Percentiles rank a stretch among this genome's conserved stretches.
Evolutionary conservation across 2,888 invertebrate species (phyloP).

Genomic region (Lagria hirta): DNA sequence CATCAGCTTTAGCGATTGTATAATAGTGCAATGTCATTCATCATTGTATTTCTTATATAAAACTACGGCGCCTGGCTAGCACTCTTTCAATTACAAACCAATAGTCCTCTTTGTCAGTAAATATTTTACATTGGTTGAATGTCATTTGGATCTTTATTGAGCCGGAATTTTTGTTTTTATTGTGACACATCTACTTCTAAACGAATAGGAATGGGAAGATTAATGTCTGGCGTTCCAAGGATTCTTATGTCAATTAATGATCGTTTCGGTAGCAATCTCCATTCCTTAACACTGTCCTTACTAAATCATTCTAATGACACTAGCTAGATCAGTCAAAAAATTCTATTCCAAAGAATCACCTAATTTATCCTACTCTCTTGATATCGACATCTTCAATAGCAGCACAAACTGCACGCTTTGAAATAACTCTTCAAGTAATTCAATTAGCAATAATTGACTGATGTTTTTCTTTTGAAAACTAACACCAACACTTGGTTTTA

Average conservation of each 20-base stretch:
- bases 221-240: conserved; percentile 25
- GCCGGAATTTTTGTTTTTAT: conserved; percentile 23
- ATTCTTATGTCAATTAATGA: conserved; percentile 36
- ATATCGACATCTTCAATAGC: conserved; percentile 16
- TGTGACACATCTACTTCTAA: conserved; percentile 21
- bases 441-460: conserved; percentile 14
- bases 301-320: conserved; percentile 36
- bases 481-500: background rate
- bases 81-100: conserved; percentile 36
- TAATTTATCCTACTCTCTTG: conserved; percentile 10
- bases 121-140: conserved; percentile 36
- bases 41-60: conserved; percentile 38
- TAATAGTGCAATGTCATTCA: conserved; percentile 48
- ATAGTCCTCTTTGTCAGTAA: conserved; percentile 34
- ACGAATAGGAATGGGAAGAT: conserved; percentile 9
- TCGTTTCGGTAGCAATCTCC: conserved; percentile 39
- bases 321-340: conserved; percentile 21
- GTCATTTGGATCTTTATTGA: conserved; percentile 38
- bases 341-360: conserved; percentile 13
- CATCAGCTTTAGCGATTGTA: conserved; percentile 44
- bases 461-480: background rate
- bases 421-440: conserved; percentile 10
- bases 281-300: conserved; percentile 37
- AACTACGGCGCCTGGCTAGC: conserved; percentile 38
- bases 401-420: conserved; percentile 12